A percentile compares a stretch with the other conserved stretches of the same genome.
These are phyloP conservation scores for Chorisops tibialis DNA, from an alignment of 2,888 invertebrate genomes.

Conservation along the genomic window DNA sequence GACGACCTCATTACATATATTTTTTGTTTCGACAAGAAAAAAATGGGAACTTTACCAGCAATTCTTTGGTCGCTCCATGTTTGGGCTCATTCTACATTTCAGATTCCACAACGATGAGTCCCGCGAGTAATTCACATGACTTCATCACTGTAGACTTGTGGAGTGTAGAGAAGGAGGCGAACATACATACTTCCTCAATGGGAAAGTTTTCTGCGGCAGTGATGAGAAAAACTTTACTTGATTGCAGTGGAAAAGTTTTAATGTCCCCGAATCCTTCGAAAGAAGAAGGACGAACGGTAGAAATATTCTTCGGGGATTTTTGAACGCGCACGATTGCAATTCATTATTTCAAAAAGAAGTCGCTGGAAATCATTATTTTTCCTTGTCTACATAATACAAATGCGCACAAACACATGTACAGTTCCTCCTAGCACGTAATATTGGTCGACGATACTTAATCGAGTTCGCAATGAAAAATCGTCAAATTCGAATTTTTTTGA, in stretches of 20 bases:
- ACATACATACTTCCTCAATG: slow-evolving; percentile 5
- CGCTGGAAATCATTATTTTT: slow-evolving; percentile 8
- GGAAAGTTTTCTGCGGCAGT: slow-evolving; percentile 19
- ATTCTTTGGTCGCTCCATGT: no score
- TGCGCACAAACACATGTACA: no score
- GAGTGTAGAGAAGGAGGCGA: background rate
- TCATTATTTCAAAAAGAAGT: slow-evolving; percentile 14
- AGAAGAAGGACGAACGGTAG: slow-evolving; percentile 1
- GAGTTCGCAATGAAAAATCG: no score
- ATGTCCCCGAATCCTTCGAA: slow-evolving; percentile 13
- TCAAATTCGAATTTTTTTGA: slow-evolving; percentile 7
- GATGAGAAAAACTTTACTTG: slow-evolving; percentile 24
- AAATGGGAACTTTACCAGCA: no score
- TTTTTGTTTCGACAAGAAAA: no score
- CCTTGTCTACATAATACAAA: background rate
- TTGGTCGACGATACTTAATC: no score
- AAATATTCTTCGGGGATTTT: slow-evolving; percentile 13
- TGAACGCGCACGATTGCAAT: slow-evolving; percentile 16
- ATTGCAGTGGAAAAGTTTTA: slow-evolving; percentile 26
- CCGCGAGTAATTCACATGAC: slow-evolving; percentile 15
- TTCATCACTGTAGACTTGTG: slow-evolving; percentile 14
- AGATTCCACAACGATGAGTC: slow-evolving; percentile 6
- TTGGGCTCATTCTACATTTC: background rate
- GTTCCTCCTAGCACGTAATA: no score
- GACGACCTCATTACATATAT: no score